Base-by-base conservation (phyloP, 2,797 vertebrate species). In the Mus minutoides region DNA sequence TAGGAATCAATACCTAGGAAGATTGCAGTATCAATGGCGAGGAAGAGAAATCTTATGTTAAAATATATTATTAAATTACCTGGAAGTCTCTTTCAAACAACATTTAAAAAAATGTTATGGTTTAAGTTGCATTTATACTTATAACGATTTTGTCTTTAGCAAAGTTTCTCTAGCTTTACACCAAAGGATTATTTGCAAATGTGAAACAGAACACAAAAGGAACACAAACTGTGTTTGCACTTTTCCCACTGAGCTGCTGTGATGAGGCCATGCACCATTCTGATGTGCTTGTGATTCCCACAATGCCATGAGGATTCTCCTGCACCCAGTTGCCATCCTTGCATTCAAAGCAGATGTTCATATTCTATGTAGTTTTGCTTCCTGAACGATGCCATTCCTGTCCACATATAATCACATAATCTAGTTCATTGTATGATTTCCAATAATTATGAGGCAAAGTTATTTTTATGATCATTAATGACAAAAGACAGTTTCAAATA, bases 391-490 rank as follows among this genome's bases (percentile, higher is more conserved):
- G 79, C 5, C 78, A n/a, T 82, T 73, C n/a, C 16, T 43, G n/a
- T 22, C 86, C 21, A 64, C n/a, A 80, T 90, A 67, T 17, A 77
- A 89, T 84, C 54, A 56, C 19, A 78, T 71, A 31, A 92, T 79
- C 88, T 85, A 75, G 64, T 62, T 85, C 76, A 76, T 37, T 92
- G 24, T 60, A 56, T 95, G n/a, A 46, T 90, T 97, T 87, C 21
- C 71, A 85, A 69, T 92, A 83, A 86, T 92, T 86, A 49, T 22
- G 34, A 95, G 3, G 0, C 24, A 75, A 64, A 11, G 77, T 31
- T 87, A 87, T 80, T 91, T 89, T 87, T 22, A 77, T 46, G 54
- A 92, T 95, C 16, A 67, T 71, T 95, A 94, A 76, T 56, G 2
- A 87, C 37, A 87, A 77, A 54, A 54, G 3, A 29, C 40, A 79